Conservation (phyloP, 2,797 vertebrate species). For the Selene dorsalis region DNA sequence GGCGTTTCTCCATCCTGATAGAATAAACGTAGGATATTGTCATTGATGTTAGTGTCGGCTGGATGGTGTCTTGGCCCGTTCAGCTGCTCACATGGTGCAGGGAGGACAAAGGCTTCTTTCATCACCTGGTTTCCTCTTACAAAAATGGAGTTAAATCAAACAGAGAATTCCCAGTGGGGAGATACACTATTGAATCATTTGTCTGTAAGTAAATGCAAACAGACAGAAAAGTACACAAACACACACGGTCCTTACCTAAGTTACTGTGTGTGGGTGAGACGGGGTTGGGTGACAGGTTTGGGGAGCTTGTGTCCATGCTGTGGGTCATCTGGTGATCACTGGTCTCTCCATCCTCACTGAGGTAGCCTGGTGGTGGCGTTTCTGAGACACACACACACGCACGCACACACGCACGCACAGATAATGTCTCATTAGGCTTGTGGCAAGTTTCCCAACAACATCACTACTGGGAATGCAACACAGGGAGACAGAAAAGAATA, state of each 20-base stretch:
- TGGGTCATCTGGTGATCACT: constrained; percentile 99
- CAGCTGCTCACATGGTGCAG: constrained; percentile 46
- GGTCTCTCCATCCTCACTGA: constrained; percentile 99
- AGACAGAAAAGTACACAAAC: constrained; percentile 52
- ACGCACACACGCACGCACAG: constrained; percentile 46
- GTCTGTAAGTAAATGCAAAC: constrained; percentile 43
- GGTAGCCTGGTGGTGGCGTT: constrained; percentile 97
- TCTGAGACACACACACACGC: constrained; percentile 85
- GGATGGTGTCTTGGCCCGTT: constrained; percentile 59
- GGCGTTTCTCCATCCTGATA: constrained; percentile 68
- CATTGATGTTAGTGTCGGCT: constrained; percentile 71
- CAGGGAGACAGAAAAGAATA: neutral
- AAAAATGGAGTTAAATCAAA: constrained; percentile 68
- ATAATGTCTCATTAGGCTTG: constrained; percentile 13
- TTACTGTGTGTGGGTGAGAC: constrained; percentile 96
- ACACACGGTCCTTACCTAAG: constrained; percentile 86
- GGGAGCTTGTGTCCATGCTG: constrained; percentile 98
- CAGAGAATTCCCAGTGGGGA: constrained; percentile 57
- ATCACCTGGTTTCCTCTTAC: constrained; percentile 75
- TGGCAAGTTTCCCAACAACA: neutral
- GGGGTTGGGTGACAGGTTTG: constrained; percentile 95
- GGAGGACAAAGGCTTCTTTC: constrained; percentile 78
- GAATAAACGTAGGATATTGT: constrained; percentile 77
- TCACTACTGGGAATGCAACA: neutral
- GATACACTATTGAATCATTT: constrained; percentile 50